Conservation (phyloP, 2,797 vertebrate species). For the Otolemur crassicaudatus region DNA sequence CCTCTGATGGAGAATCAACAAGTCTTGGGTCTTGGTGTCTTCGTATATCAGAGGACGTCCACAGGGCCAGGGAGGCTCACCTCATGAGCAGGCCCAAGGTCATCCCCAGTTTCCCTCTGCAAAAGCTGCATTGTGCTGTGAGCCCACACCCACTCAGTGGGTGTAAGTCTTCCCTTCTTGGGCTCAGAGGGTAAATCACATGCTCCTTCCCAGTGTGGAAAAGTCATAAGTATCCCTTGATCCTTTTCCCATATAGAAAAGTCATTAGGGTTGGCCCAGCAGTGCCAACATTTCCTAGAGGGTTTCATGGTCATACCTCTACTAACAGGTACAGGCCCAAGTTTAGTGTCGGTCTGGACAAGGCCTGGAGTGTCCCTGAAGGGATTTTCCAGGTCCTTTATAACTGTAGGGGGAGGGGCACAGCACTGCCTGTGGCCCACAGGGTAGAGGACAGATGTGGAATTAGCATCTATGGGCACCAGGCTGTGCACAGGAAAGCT, state of each 20-base stretch:
- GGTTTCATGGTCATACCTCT: not conserved
- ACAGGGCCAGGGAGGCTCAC: not conserved
- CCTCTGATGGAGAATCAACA: not conserved
- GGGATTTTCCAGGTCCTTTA: not conserved
- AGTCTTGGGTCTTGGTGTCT: not conserved
- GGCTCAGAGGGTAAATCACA: not conserved
- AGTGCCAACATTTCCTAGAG: not conserved
- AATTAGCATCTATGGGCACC: not conserved
- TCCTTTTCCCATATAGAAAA: not conserved
- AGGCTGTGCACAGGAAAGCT: not conserved
- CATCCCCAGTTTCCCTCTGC: not conserved
- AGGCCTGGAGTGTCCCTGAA: not conserved
- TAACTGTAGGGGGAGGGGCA: no score
- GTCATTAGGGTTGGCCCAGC: not conserved
- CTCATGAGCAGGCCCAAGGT: not conserved
- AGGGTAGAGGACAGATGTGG: not conserved
- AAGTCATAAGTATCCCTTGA: not conserved
- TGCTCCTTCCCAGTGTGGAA: not conserved
- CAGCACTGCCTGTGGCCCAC: not conserved
- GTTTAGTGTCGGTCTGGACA: not conserved
- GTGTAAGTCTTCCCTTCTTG: not conserved
- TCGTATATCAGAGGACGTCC: not conserved
- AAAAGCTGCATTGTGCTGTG: not conserved
- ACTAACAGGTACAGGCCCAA: not conserved
- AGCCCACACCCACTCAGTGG: not conserved